phyloP scores from a whole-genome alignment of 2,888 invertebrate genomes.

The Byasa hedistus region DNA sequence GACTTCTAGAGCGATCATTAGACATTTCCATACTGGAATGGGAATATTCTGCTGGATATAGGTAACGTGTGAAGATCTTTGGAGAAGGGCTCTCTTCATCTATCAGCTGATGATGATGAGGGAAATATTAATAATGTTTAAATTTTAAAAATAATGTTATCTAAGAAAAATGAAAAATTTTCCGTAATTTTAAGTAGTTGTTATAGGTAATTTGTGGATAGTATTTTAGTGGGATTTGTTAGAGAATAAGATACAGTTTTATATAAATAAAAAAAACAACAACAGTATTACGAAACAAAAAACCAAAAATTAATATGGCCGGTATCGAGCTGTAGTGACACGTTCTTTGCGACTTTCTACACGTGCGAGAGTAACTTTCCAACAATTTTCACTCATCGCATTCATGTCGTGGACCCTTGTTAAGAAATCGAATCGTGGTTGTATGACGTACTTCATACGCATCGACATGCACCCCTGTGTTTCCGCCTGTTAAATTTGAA shows the following conservation, averaged over 20 bases:
- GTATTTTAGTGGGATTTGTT: not conserved
- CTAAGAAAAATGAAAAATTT: too few species aligned
- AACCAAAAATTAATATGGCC: constrained; percentile 14
- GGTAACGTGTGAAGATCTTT: too few species aligned
- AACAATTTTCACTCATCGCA: constrained; percentile 36
- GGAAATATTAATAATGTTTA: too few species aligned
- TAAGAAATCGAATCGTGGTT: constrained; percentile 21
- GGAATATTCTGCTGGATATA: too few species aligned
- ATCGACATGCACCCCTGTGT: constrained; percentile 2
- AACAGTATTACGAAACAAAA: not conserved
- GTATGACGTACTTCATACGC: constrained; percentile 20
- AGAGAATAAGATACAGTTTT: not conserved
- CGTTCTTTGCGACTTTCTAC: constrained; percentile 35
- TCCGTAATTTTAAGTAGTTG: too few species aligned
- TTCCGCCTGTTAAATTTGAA: constrained; percentile 19
- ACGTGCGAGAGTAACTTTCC: constrained; percentile 33
- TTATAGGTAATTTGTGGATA: too few species aligned
- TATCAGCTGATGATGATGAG: too few species aligned
- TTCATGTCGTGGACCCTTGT: constrained; percentile 25
- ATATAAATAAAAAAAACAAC: not conserved
- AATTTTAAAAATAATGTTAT: too few species aligned
- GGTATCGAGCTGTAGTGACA: not conserved
- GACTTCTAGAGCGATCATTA: too few species aligned
- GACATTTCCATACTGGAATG: too few species aligned
- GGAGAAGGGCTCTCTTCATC: too few species aligned